Conservation (phyloP, 1,140 invertebrate species). For the Bombus consobrinus region DNA sequence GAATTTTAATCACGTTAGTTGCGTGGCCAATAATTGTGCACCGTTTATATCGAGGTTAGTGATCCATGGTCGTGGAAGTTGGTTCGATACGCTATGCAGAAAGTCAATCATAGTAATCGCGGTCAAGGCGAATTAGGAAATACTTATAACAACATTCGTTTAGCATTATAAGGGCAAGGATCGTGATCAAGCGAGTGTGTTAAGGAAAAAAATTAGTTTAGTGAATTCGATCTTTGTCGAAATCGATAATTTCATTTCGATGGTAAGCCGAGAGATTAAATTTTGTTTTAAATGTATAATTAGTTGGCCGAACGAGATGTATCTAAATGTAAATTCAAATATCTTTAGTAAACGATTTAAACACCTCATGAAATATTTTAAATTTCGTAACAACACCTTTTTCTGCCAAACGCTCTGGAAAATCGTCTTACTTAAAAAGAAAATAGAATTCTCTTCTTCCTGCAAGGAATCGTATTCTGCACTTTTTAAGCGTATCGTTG, state of each 20-base stretch:
- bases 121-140: slow-evolving; percentile 41
- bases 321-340: neutral
- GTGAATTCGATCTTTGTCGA: neutral
- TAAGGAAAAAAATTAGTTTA: neutral
- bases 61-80: slow-evolving; percentile 34
- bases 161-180: neutral
- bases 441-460: no score
- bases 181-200: neutral
- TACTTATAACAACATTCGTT: neutral
- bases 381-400: no score
- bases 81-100: slow-evolving; percentile 1
- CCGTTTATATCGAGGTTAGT: slow-evolving; percentile 28
- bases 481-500: no score
- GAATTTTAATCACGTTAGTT: slow-evolving; percentile 21
- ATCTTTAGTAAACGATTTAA: neutral
- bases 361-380: no score
- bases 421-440: no score
- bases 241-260: neutral
- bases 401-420: no score
- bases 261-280: neutral
- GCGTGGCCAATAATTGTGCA: slow-evolving; percentile 26
- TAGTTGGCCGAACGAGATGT: neutral
- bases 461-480: no score
- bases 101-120: slow-evolving; percentile 24
- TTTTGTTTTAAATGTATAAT: neutral